Percentiles rank a stretch among this genome's conserved stretches.
phyloP scores from a whole-genome alignment of 2,113 vertebrate species.

The Dipodomys ordii region DNA sequence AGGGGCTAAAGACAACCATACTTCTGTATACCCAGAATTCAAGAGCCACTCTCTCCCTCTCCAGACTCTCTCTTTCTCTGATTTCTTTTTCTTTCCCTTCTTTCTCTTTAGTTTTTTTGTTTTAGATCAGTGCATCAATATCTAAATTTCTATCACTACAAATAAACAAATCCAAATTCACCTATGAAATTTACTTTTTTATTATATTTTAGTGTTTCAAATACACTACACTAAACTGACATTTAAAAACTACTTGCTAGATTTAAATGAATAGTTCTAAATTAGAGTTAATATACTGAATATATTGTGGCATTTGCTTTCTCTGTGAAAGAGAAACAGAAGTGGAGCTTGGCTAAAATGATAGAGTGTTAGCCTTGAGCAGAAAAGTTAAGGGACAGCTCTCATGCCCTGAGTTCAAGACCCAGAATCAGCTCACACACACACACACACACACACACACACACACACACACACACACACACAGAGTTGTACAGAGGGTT shows the following conservation, averaged over 20 bases:
- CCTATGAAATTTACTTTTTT: not conserved
- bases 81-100: not conserved
- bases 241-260: not conserved
- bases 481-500: too few species aligned
- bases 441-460: too few species aligned
- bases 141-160: not conserved
- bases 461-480: too few species aligned
- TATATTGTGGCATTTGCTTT: not conserved
- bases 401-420: too few species aligned
- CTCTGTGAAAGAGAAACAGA: not conserved
- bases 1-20: not conserved
- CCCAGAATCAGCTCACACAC: too few species aligned
- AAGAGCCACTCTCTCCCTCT: not conserved
- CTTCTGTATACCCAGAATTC: not conserved
- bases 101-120: not conserved
- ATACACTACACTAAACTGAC: not conserved
- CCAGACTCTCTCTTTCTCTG: not conserved
- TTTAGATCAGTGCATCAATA: not conserved
- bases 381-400: too few species aligned
- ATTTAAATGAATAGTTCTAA: constrained; percentile 34
- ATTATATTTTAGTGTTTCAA: constrained; percentile 31
- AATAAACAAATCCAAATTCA: not conserved
- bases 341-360: too few species aligned
- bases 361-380: too few species aligned
- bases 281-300: not conserved